Conservation (phyloP, 2,888 invertebrate genomes). For the Eristalinus sepulchralis region DNA sequence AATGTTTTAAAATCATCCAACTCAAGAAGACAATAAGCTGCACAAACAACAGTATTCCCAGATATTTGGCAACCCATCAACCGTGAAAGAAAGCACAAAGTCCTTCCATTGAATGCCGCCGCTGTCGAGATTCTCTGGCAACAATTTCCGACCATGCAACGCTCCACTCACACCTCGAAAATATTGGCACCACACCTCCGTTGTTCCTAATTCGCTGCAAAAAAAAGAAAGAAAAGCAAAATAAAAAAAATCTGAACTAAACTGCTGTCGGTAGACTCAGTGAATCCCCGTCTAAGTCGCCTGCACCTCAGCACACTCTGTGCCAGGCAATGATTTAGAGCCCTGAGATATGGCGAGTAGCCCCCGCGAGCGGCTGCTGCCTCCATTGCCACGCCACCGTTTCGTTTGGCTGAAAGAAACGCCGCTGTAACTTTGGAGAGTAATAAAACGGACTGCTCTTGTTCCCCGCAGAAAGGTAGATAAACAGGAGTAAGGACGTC, state of each 20-base stretch:
- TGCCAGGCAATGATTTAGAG: conserved; percentile 52
- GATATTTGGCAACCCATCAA: background rate
- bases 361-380: background rate
- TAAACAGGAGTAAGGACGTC: background rate
- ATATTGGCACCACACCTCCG: background rate
- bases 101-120: background rate
- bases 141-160: background rate
- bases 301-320: background rate
- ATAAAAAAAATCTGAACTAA: background rate
- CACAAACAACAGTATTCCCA: background rate
- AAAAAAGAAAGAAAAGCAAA: background rate
- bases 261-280: background rate
- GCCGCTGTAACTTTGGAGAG: conserved; percentile 41
- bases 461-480: conserved; percentile 31
- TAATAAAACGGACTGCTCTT: conserved; percentile 57
- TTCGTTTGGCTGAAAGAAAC: conserved; percentile 27
- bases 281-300: background rate
- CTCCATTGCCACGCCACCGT: background rate
- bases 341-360: conserved; percentile 41
- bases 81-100: background rate
- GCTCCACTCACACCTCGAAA: background rate
- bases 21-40: background rate
- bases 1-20: background rate
- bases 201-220: background rate
- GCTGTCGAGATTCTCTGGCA: too few relatives aligned